phyloP scores from a whole-genome alignment of 2,888 invertebrate genomes.

The Rotaria macrura region DNA sequence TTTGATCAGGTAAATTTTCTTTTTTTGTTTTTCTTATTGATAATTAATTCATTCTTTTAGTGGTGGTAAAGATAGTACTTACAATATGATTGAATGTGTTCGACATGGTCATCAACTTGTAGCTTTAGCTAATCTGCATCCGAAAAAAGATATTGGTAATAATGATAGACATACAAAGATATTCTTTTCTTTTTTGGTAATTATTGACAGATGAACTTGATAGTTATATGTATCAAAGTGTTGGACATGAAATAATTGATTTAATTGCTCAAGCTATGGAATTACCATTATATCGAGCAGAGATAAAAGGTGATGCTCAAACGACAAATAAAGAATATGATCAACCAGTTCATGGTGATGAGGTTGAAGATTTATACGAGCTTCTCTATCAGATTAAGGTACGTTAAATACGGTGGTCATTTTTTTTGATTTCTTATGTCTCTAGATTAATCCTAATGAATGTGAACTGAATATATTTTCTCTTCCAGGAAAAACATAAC shows the following conservation, averaged over 20 bases:
- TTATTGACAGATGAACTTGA: constrained; percentile 60
- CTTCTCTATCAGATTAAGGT: constrained; percentile 69
- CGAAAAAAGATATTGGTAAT: constrained; percentile 53
- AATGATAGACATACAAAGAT: background rate
- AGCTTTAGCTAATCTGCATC: constrained; percentile 86
- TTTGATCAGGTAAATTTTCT: background rate
- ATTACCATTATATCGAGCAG: constrained; percentile 73
- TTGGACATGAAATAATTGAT: constrained; percentile 85
- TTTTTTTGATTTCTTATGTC: background rate
- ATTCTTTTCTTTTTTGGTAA: background rate
- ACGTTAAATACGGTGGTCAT: constrained; percentile 35
- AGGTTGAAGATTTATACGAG: constrained; percentile 88
- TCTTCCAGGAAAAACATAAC: constrained; percentile 43
- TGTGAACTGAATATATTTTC: background rate
- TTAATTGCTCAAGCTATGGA: constrained; percentile 84
- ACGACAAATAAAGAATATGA: constrained; percentile 56
- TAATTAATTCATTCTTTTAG: no score
- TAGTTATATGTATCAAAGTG: constrained; percentile 98
- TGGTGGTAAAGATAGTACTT: constrained; percentile 98
- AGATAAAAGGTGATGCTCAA: constrained; percentile 73
- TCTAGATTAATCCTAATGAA: no score
- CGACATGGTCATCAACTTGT: constrained; percentile 87
- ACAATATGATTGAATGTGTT: constrained; percentile 94
- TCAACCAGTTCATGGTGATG: constrained; percentile 64
- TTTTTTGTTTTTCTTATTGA: background rate